phyloP scores from a whole-genome alignment of 2,888 invertebrate species.

The Drosophila kokeensis region DNA sequence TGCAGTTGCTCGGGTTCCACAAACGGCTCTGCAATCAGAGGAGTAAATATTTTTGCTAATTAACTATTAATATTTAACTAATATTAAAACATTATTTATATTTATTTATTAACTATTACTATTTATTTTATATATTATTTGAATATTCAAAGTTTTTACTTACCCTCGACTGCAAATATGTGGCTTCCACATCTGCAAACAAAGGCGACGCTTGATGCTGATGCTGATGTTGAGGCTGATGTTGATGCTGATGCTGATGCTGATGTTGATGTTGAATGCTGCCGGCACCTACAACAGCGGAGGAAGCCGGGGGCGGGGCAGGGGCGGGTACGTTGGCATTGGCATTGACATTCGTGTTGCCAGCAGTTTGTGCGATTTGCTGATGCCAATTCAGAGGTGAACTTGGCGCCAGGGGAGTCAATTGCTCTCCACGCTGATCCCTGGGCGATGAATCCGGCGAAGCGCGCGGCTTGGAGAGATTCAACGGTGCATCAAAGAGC shows the following conservation, averaged over 20 bases:
- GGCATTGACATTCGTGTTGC: neutral
- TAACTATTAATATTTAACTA: neutral
- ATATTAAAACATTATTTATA: neutral
- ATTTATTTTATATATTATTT: neutral
- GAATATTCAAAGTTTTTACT: conserved; percentile 21
- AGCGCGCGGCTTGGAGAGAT: conserved; percentile 94
- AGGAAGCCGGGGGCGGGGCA: neutral
- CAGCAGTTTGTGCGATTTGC: conserved; percentile 48
- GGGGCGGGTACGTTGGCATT: neutral
- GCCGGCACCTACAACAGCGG: neutral
- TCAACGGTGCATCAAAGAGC: conserved; percentile 91
- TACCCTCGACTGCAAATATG: conserved; percentile 78
- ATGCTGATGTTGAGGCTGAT: conserved; percentile 39
- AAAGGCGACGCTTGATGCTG: conserved; percentile 86
- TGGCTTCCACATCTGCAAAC: conserved; percentile 86
- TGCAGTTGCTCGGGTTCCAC: conserved; percentile 71
- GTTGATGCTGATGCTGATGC: conserved; percentile 80
- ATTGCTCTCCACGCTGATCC: conserved; percentile 43
- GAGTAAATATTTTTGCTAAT: neutral
- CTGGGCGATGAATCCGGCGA: conserved; percentile 86
- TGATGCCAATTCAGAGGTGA: conserved; percentile 66
- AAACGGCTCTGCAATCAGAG: conserved; percentile 82
- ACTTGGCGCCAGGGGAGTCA: conserved; percentile 50
- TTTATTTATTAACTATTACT: neutral
- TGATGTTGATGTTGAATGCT: neutral